These are phyloP conservation scores for Drosophila suzukii DNA, from an alignment of 1,140 invertebrate species.

Conservation along the genomic window DNA sequence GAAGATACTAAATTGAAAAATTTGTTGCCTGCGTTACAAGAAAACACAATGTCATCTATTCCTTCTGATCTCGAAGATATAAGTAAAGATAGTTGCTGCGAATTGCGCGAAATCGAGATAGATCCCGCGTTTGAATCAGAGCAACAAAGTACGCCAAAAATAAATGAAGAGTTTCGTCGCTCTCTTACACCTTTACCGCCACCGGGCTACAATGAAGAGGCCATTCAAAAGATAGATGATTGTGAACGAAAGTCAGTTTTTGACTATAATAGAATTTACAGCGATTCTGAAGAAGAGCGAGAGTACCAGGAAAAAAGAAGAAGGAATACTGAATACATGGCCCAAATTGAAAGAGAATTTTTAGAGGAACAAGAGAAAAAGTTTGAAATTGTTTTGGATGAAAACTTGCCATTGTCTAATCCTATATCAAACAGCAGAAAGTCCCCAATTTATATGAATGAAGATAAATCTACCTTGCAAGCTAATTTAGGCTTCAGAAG, in stretches of 20 bases:
- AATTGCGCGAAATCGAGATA: conserved; percentile 44
- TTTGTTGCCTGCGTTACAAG: conserved; percentile 8
- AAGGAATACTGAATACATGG: conserved; percentile 89
- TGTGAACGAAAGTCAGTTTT: conserved; percentile 84
- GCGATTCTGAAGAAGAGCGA: conserved; percentile 87
- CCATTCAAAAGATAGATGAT: conserved; percentile 31
- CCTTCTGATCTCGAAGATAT: conserved; percentile 79
- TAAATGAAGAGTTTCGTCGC: conserved; percentile 47
- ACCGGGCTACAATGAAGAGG: conserved; percentile 66
- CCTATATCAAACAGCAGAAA: conserved; percentile 28
- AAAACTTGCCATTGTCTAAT: background rate
- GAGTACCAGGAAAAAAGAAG: conserved; percentile 87
- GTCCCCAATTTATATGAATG: conserved; percentile 33
- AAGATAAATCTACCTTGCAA: conserved; percentile 47
- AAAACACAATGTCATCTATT: conserved; percentile 54
- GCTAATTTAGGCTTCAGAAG: conserved; percentile 45
- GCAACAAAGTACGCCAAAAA: conserved; percentile 17
- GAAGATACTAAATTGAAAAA: conserved; percentile 6
- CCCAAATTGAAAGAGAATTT: conserved; percentile 88
- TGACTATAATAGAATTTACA: conserved; percentile 86
- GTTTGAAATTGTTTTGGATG: conserved; percentile 18
- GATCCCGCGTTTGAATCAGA: conserved; percentile 6
- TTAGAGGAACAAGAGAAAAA: conserved; percentile 85
- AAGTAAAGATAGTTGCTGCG: conserved; percentile 79
- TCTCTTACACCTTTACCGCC: conserved; percentile 69